Conservation (phyloP, 2,797 vertebrate genomes). For the Sebastiscus albofasciatus region DNA sequence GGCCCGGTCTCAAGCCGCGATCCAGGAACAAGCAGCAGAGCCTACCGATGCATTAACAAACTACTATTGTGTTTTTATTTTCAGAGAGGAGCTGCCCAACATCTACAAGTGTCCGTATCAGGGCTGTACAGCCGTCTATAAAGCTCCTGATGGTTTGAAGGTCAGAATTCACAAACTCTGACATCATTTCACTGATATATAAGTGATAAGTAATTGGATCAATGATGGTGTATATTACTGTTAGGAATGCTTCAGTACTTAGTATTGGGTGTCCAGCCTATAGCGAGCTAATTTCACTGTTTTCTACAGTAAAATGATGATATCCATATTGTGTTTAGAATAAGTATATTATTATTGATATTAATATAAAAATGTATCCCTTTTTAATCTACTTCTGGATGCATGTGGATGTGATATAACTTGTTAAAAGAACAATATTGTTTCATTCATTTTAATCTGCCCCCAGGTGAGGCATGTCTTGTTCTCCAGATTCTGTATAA, state of each 20-base stretch:
- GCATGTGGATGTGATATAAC: neutral
- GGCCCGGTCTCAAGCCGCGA: no score
- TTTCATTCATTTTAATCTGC: neutral
- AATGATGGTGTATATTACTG: neutral
- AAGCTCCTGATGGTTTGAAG: slow-evolving; percentile 94
- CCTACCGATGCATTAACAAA: neutral
- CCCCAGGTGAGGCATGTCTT: no score
- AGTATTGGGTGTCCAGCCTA: neutral
- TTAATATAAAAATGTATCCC: neutral
- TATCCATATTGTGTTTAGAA: neutral
- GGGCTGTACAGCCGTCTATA: slow-evolving; percentile 94
- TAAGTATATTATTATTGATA: neutral
- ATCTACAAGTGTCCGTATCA: slow-evolving; percentile 98
- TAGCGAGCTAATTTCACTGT: neutral
- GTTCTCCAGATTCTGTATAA: neutral
- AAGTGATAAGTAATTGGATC: neutral
- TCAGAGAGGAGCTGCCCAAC: slow-evolving; percentile 95
- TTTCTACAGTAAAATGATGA: neutral
- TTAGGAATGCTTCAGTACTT: neutral
- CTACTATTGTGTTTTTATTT: neutral
- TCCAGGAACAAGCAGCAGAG: neutral
- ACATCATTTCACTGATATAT: neutral
- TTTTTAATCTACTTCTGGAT: neutral
- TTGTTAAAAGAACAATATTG: neutral
- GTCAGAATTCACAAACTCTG: slow-evolving; percentile 68